Evolutionary conservation across 2,888 invertebrate species (phyloP), one percentile per base, ranked within the genome.

Genomic region (Deroplatys truncata): DNA sequence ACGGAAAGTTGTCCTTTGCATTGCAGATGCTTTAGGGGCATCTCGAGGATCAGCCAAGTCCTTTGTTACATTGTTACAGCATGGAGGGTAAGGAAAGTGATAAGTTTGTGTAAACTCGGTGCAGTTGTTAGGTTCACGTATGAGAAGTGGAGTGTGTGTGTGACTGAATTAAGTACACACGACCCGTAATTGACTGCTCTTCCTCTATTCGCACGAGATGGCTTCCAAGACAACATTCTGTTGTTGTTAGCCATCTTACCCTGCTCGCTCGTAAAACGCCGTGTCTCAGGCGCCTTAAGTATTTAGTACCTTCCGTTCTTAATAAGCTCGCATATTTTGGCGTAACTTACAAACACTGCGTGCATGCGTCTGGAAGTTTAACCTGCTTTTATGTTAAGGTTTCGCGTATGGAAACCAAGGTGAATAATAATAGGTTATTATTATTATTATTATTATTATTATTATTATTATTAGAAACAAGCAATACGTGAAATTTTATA

Each of bases 31-130:
- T 43, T 0, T 43, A 43, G 13, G 43, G 43, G 1, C 43, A 43
- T 1, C 43, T 43, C 13, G 43, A 43, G 43, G 10, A 43, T 13
- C 43, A 25, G 56, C 15, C 20, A 72, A 72, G 56, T 72, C 56
- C 56, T 72, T 72, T 72, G 56, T 72, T 20, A 25, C 56, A 43
- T 28, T 85, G 85, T 43, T n/a, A 13, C 15, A 4, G 49, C 9
- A 85, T 16, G 9, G 2, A 43, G 25, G 31, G 28, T 86, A 82
- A 82, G 87, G 31, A 89, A 89, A 82, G 89, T 89, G 88, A 35
- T 88, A 89, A 89, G 89, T 89, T 88, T 84, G 43, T 72, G 84
- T 89, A 89, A 86, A 88, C 84, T 89, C 56, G 56, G 56, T 72
- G 56, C 56, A 72, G 56, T 86, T 88, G 88, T 84, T 83, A 85